Base-by-base conservation (phyloP, 2,797 vertebrate genomes). In the Poecilia velifera region DNA sequence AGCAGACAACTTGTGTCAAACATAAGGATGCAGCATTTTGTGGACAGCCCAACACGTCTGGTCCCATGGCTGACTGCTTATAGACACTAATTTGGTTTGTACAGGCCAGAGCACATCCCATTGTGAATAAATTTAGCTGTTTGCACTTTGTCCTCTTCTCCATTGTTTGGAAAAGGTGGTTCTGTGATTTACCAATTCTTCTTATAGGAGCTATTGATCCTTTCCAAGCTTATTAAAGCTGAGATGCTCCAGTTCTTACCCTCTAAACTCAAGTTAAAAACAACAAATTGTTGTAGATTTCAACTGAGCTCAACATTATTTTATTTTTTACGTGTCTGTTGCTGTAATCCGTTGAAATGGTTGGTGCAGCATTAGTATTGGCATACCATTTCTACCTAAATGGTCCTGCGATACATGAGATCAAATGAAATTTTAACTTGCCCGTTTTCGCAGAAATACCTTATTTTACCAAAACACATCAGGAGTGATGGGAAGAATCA, bases 321-420 rank as follows among this genome's bases (percentile, higher is more conserved):
- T 5, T 13, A 53, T 73, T 25, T 53, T 51, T 36, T 1, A 64
- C 1, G 7, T 12, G 12, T 12, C 31, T 34, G 18, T 25, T 36
- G 18, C 31, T 22, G 34, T 12, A 25, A 45, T 51, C 47, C 18
- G 5, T 47, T 9, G 28, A 72, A 34, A 36, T 13, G 47, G 16
- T 53, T 41, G 34, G 22, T n/a, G 49, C 51, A 73, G 34, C 25
- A 8, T 53, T 39, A 72, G 49, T 43, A 22, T 2, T 85, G 74
- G 73, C 72, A 79, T 87, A 82, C 88, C 10, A 36, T 83, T 79
- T 79, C 46, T 36, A n/a, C 2, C 8, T 55, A 82, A 86, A 84
- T 49, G 10, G 36, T 72, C 68, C 66, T 66, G 74, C 31, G 3
- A 49, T 88, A 55, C 12, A 55, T 66, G 62, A 28, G 70, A 78